Evolutionary conservation across 2,113 vertebrate genomes (phyloP).

Genomic region (Triplophysa siluroides): DNA sequence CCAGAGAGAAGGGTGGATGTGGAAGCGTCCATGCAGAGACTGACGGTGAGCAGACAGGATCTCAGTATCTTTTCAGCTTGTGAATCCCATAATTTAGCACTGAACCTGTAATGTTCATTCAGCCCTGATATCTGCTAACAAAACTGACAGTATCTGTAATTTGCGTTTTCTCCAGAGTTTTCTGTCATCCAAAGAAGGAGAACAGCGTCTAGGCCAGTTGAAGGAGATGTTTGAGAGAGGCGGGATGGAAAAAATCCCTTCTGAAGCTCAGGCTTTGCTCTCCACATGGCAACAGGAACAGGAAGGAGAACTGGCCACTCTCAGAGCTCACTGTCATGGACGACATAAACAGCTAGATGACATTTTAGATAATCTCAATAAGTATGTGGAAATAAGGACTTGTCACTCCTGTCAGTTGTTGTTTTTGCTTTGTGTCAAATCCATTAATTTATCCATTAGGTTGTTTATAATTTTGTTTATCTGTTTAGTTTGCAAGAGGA

Average conservation of each 20-base stretch:
- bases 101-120: no score
- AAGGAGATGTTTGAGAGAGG: slow-evolving; percentile 74
- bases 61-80: no score
- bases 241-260: slow-evolving; percentile 73
- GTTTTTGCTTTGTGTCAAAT: not conserved
- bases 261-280: slow-evolving; percentile 74
- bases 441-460: not conserved
- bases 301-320: slow-evolving; percentile 76
- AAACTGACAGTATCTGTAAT: not conserved
- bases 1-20: slow-evolving; percentile 76
- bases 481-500: slow-evolving; percentile 69
- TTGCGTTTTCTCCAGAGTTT: slow-evolving; percentile 74
- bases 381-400: slow-evolving; percentile 64
- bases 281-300: slow-evolving; percentile 79
- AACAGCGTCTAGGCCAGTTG: slow-evolving; percentile 77
- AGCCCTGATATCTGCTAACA: not conserved
- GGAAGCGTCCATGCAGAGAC: slow-evolving; percentile 78
- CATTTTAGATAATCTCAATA: slow-evolving; percentile 72
- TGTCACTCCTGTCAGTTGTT: not conserved
- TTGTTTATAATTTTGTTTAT: not conserved
- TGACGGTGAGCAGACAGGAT: slow-evolving; percentile 73
- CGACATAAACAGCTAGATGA: slow-evolving; percentile 73
- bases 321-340: slow-evolving; percentile 76
- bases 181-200: slow-evolving; percentile 78
- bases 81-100: no score